phyloP scores from a whole-genome alignment of 2,113 vertebrate genomes.

The Eublepharis macularius region DNA sequence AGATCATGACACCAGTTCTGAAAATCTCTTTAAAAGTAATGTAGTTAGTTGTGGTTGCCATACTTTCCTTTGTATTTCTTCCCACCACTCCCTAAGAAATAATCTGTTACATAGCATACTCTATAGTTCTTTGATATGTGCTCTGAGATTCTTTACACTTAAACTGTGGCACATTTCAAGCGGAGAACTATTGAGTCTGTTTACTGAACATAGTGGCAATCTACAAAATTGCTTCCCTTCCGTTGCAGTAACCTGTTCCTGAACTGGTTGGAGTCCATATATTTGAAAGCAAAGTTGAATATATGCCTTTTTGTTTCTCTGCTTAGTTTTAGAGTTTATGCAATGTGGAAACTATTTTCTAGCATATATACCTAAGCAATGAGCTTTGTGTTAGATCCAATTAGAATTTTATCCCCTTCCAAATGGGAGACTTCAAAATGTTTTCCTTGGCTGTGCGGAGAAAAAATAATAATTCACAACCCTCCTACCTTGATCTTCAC shows the following conservation, averaged over 20 bases:
- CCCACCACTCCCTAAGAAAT: no score
- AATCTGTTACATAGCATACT: not conserved
- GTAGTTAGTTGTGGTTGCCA: not conserved
- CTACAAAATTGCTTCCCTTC: not conserved
- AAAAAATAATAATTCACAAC: conserved; percentile 53
- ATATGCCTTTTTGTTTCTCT: conserved; percentile 57
- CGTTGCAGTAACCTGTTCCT: conserved; percentile 21
- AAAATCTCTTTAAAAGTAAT: not conserved
- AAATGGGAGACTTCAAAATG: conserved; percentile 55
- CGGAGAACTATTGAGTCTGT: not conserved
- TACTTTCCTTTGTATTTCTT: not conserved
- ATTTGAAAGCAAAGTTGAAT: conserved; percentile 58
- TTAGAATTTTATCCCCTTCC: conserved; percentile 66
- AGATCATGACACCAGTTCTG: no score
- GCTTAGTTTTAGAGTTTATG: conserved; percentile 56
- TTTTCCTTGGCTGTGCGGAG: conserved; percentile 56
- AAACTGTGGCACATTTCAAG: not conserved
- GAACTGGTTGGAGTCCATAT: conserved; percentile 36
- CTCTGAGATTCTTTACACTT: not conserved
- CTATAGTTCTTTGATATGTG: not conserved
- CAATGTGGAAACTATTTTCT: conserved; percentile 71
- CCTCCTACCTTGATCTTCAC: not conserved
- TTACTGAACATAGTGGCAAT: conserved; percentile 3
- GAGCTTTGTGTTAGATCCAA: conserved; percentile 67
- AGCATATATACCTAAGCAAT: conserved; percentile 55